phyloP scores from a whole-genome alignment of 2,888 invertebrate species.

The Leptinotarsa juncta region DNA sequence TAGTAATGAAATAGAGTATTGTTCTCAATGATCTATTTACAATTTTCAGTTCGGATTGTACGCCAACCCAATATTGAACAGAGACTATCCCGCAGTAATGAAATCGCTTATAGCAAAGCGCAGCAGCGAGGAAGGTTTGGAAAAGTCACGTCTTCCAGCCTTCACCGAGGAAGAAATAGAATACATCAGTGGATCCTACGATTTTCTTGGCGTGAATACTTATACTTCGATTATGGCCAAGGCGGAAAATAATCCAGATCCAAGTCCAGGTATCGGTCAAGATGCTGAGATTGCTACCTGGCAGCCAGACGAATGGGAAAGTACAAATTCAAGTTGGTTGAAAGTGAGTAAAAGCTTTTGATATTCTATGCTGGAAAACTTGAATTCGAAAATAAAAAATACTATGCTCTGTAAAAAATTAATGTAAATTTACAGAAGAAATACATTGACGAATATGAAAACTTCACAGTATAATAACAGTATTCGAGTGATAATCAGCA shows the following conservation, averaged over 20 bases:
- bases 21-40: neutral
- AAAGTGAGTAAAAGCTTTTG: slow-evolving; percentile 27
- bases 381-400: no score
- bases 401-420: no score
- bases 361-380: no score
- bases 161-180: slow-evolving; percentile 72
- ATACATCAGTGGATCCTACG: slow-evolving; percentile 69
- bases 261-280: slow-evolving; percentile 61
- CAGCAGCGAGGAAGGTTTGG: slow-evolving; percentile 72
- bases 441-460: no score
- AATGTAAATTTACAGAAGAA: no score
- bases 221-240: slow-evolving; percentile 73
- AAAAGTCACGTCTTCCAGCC: slow-evolving; percentile 72
- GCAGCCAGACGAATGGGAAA: slow-evolving; percentile 31
- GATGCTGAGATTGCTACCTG: slow-evolving; percentile 27
- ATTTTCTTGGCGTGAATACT: slow-evolving; percentile 81
- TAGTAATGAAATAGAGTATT: no score
- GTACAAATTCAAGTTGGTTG: slow-evolving; percentile 35
- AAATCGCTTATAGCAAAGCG: slow-evolving; percentile 69
- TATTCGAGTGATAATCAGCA: no score
- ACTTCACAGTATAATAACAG: no score
- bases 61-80: slow-evolving; percentile 72
- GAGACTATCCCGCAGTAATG: slow-evolving; percentile 77
- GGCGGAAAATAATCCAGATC: slow-evolving; percentile 51
- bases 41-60: slow-evolving; percentile 46